Evolutionary conservation across 2,888 invertebrate genomes (phyloP), one percentile per base, ranked within the genome.

Genomic region (Stenodera caucasica): DNA sequence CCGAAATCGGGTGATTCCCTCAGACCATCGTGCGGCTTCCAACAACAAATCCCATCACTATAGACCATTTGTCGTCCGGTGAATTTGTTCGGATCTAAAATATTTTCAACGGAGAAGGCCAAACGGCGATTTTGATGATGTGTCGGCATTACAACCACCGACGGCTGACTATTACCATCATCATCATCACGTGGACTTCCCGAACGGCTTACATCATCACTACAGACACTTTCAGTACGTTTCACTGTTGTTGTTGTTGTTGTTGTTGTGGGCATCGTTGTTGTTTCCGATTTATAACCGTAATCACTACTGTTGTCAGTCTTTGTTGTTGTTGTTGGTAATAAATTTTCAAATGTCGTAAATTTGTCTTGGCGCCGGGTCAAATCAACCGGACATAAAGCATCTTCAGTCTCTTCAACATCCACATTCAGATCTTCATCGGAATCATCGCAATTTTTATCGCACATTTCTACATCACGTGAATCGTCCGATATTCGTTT

Each of bases 101-200:
- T 94, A 76, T 94, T 94, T 82, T 94, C 94, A 21, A 94, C 94
- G 5, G 93, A 93, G 81, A 94, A 94, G 15, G 94, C 92, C 66
- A 94, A 85, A 69, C 85, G 88, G 1, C 63, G 49, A 37, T 57
- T 63, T 89, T 81, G 58, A 54, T 87, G 88, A 61, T 85, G 82
- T 52, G 84, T 84, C 57, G 86, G 80, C 37, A 85, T 81, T 63
- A 74, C 74, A 58, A 76, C 78, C 32, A 76, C 76, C 73, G 80
- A 80, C 70, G 80, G 81, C 57, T 79, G 72, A 65, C 81, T 74
- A 59, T 73, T 74, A 61, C 76, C 69, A 63, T 78, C 81, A 63
- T 77, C 71, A 65, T 79, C 81, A 79, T 81, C 82, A 77, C 81
- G 81, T 70, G 81, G 80, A 78, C 81, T 82, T 64, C 81, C 80